Conservation (phyloP, 1,140 invertebrate genomes). For the Goniozus legneri region DNA sequence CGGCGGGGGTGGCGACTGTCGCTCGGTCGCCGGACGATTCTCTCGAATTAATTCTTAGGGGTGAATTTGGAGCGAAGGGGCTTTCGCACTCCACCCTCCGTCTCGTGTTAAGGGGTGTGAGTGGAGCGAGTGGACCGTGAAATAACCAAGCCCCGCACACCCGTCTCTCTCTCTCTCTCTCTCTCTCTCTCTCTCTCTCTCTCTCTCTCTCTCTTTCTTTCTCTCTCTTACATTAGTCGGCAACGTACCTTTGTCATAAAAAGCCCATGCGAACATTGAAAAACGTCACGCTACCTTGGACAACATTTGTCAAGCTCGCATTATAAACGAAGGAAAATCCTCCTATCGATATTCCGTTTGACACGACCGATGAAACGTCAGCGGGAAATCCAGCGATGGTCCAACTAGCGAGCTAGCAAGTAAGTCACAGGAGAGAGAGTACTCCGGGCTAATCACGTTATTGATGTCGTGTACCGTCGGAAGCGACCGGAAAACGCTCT, state of each 20-base stretch:
- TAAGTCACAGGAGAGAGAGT: too few relatives aligned
- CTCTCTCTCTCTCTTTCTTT: too few relatives aligned
- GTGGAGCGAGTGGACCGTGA: conserved; percentile 53
- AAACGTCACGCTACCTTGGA: too few relatives aligned
- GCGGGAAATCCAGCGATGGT: too few relatives aligned
- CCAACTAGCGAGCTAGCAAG: too few relatives aligned
- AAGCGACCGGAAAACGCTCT: not conserved
- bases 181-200: not conserved
- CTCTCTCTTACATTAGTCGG: too few relatives aligned
- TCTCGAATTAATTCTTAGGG: conserved; percentile 56
- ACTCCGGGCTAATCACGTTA: not conserved
- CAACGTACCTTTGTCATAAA: too few relatives aligned
- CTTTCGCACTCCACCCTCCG: conserved; percentile 21
- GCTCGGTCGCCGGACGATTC: conserved; percentile 49
- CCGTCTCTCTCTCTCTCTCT: not conserved
- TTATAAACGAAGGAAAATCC: too few relatives aligned
- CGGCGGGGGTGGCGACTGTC: conserved; percentile 27
- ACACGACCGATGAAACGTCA: too few relatives aligned
- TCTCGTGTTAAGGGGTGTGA: conserved; percentile 41
- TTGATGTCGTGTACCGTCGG: not conserved
- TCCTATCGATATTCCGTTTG: too few relatives aligned
- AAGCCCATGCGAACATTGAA: too few relatives aligned
- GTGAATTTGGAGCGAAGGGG: conserved; percentile 41
- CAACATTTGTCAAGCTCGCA: too few relatives aligned
- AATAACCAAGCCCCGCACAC: conserved; percentile 44